A percentile compares a stretch with the other conserved stretches of the same genome.
These are phyloP conservation scores for Gari tellinella DNA, from an alignment of 2,888 invertebrate species.

Conservation along the genomic window DNA sequence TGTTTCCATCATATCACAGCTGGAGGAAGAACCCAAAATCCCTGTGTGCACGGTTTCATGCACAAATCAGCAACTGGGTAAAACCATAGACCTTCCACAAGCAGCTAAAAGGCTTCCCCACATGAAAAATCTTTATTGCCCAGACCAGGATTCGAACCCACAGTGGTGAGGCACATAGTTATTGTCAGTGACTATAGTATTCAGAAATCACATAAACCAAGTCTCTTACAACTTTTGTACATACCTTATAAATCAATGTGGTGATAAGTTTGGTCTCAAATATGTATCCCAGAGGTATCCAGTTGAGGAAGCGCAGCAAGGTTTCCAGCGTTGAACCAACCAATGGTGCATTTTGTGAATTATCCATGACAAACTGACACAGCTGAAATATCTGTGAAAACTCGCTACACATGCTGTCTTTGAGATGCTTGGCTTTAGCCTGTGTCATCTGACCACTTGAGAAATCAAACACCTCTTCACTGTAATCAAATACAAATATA, in stretches of 20 bases:
- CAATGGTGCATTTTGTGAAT: constrained; percentile 97
- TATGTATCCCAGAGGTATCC: constrained; percentile 99
- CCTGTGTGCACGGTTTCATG: no score
- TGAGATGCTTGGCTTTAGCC: constrained; percentile 99
- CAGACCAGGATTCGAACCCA: no score
- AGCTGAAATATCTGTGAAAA: constrained; percentile 99
- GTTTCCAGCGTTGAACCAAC: constrained; percentile 98
- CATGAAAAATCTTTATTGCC: no score
- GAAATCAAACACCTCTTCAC: constrained; percentile 99
- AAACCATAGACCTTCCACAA: no score
- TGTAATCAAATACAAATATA: constrained; percentile 69
- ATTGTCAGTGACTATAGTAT: no score
- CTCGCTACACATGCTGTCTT: constrained; percentile 99
- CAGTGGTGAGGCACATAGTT: no score
- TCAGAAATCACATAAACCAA: no score
- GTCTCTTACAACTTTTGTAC: constrained; percentile 2
- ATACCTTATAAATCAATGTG: constrained; percentile 94
- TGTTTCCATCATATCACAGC: no score
- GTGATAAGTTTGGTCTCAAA: constrained; percentile 99
- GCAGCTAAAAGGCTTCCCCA: no score
- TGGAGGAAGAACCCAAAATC: no score
- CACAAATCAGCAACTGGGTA: no score
- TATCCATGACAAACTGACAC: constrained; percentile 98
- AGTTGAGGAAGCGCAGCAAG: constrained; percentile 97
- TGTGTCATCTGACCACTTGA: constrained; percentile 99